phyloP scores from a whole-genome alignment of 2,797 vertebrate species.

The Mareca strepera region DNA sequence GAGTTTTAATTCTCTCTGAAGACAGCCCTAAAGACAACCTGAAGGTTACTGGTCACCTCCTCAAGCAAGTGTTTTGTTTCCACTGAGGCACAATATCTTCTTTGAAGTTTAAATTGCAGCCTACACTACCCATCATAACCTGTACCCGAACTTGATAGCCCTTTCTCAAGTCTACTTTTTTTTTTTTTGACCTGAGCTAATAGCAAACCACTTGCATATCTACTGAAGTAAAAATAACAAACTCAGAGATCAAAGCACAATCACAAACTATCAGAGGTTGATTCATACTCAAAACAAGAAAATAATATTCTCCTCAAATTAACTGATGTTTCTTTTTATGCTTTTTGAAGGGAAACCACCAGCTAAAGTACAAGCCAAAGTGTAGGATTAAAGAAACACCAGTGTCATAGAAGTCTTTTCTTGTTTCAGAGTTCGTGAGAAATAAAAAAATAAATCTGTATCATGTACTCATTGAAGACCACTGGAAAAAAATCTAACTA shows the following conservation, averaged over 20 bases:
- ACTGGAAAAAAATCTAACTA: not conserved
- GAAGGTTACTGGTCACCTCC: not conserved
- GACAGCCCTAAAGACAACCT: not conserved
- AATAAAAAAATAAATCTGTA: not conserved
- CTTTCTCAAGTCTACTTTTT: not conserved
- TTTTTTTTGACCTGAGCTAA: not conserved
- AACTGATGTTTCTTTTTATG: not conserved
- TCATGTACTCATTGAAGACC: not conserved
- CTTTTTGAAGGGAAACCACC: not conserved
- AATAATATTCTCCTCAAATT: slow-evolving; percentile 5
- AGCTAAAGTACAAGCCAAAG: not conserved
- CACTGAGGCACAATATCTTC: not conserved
- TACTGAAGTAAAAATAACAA: slow-evolving; percentile 16
- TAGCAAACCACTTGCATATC: slow-evolving; percentile 18
- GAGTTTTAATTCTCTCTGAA: not conserved
- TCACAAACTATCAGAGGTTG: not conserved
- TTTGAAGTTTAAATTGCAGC: slow-evolving; percentile 56
- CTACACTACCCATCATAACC: not conserved
- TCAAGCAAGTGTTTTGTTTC: not conserved
- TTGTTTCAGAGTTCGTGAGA: not conserved
- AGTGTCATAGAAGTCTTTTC: not conserved
- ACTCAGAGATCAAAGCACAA: slow-evolving; percentile 57
- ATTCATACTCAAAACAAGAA: not conserved
- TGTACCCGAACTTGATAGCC: not conserved
- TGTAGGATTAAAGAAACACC: not conserved